Evolutionary conservation across 2,888 invertebrate genomes (phyloP), one percentile per base, ranked within the genome.

Genomic region (Operophtera brumata): DNA sequence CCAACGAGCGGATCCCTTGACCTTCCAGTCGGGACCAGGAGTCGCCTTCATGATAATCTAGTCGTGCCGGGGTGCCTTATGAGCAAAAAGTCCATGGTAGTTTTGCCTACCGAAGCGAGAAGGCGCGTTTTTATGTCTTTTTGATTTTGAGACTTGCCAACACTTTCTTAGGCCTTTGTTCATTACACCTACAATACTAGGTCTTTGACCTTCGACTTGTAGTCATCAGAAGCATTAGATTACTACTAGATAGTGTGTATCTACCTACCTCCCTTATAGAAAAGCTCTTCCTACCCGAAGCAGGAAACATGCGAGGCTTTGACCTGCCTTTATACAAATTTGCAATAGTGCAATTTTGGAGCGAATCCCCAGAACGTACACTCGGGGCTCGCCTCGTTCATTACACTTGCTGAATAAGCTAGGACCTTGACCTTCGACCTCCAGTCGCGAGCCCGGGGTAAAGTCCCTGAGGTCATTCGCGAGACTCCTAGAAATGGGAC

Each of bases 401-500:
- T 44, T 47, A 56, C 47, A 51, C 50, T 39, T 50, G 50, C 44
- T 46, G 50, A 20, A 14, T 13, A 6, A 11, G 34, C 37, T 6
- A 37, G 40, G 32, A 54, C 62, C 57, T 56, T 61, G 61, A 65
- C 48, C 59, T 58, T 58, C 45, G 48, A 61, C 65, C 62, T 57
- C 50, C 53, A 62, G 56, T 34, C 57, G 37, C 40, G 55, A 57
- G 59, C 51, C 30, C 47, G 48, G 59, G 47, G 55, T 56, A 49
- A 54, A 51, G 36, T 55, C 61, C 47, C 61, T 41, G 47, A 56
- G 62, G 56, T 59, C 60, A 43, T 51, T 32, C 47, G 20, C 39
- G 39, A 45, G 59, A 57, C 53, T 57, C 45, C 47, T 42, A 55
- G 59, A 66, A 53, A 65, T 62, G 54, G 66, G 37, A 25, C 67